Base-by-base conservation (phyloP, 2,888 invertebrate species). In the Taphrorychus bicolor region DNA sequence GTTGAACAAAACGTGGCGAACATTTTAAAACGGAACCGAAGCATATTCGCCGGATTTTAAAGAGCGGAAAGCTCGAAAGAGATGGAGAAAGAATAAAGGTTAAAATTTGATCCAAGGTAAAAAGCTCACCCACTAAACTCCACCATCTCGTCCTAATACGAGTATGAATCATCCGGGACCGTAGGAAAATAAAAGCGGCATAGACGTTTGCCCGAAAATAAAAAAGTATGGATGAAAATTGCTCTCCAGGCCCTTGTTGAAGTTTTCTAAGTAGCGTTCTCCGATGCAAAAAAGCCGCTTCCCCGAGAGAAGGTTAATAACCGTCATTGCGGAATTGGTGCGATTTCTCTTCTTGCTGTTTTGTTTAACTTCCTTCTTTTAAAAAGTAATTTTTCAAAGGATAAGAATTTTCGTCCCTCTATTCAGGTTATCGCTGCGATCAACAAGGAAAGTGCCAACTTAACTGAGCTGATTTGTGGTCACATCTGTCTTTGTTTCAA, bases 191-290 rank as follows among this genome's bases (percentile, higher is more conserved):
- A 52, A 63, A 57, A 41, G 32, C 41, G 40, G 21, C 57, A 42
- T 24, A 57, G 57, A 42, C 57, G 57, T 57, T 57, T 63, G 21
- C 57, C 51, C 45, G 56, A 54, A 62, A 62, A 62, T 56, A 56
- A 62, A 45, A 49, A 32, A 16, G 21, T 32, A 62, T 48, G 18
- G 42, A 62, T 32, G 62, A 56, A 45, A 62, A 62, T 57, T 57
- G 57, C 63, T 51, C 56, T 40, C 32, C 23, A 51, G 51, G 22
- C 41, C 23, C 63, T 57, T 49, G 49, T 57, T 49, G 57, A 63
- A 63, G 63, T 63, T 51, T 45, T 40, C 11, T 23, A 57, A 63
- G 51, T 49, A 14, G 40, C 32, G 40, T 14, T 45, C 45, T 17
- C 45, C 17, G 16, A 45, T 17, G 17, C 54, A 49, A 56, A 57